These are phyloP conservation scores for Cacatua alba DNA, from an alignment of 2,113 vertebrate genomes.

Conservation along the genomic window DNA sequence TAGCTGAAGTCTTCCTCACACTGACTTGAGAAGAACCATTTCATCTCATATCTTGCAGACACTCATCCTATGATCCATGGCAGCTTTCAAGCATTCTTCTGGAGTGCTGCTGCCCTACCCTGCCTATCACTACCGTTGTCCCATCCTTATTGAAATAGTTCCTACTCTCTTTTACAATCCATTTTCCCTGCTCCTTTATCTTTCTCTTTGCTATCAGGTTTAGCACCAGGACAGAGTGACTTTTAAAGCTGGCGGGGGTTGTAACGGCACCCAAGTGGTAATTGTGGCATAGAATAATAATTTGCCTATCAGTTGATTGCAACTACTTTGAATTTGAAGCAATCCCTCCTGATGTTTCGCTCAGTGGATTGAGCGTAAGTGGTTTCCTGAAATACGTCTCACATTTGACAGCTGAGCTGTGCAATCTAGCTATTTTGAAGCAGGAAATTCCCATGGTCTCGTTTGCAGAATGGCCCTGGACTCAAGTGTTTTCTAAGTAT, in stretches of 20 bases:
- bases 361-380: background rate
- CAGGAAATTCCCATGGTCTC: background rate
- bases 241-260: background rate
- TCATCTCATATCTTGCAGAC: background rate
- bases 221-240: background rate
- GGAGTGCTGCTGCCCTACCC: background rate
- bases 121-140: background rate
- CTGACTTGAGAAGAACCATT: background rate
- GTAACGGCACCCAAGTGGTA: constrained; percentile 42
- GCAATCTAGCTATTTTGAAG: background rate
- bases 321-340: constrained; percentile 13
- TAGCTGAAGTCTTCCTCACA: background rate
- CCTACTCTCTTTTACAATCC: background rate
- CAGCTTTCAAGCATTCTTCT: background rate
- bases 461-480: background rate
- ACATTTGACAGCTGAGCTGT: background rate
- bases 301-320: constrained; percentile 27
- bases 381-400: background rate
- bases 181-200: background rate
- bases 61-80: background rate
- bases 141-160: background rate
- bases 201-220: background rate
- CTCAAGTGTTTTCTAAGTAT: background rate
- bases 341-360: background rate
- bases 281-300: constrained; percentile 23